Evolutionary conservation across 2,888 invertebrate genomes (phyloP).

Genomic region (Lucinisca nassula): DNA sequence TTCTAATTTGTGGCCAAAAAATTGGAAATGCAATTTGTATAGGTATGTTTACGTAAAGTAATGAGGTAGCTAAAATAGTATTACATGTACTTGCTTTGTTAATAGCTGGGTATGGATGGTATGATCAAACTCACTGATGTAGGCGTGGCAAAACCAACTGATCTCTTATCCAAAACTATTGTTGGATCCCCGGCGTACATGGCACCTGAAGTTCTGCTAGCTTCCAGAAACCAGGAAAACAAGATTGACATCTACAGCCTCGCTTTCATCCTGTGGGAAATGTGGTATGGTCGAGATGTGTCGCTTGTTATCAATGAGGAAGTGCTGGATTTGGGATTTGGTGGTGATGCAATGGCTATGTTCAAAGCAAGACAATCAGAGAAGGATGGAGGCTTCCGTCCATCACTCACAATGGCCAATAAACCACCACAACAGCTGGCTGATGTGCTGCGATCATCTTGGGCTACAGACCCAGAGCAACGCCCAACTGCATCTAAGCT

Average conservation of each 20-base stretch:
- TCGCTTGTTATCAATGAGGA: constrained; percentile 70
- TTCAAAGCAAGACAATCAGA: constrained; percentile 48
- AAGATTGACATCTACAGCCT: constrained; percentile 78
- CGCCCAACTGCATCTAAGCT: constrained; percentile 63
- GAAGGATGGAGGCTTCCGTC: constrained; percentile 72
- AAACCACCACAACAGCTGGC: constrained; percentile 73
- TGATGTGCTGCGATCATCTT: constrained; percentile 70
- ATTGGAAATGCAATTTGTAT: too few relatives aligned
- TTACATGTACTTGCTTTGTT: too few relatives aligned
- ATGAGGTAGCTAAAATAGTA: too few relatives aligned
- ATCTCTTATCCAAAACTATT: constrained; percentile 72
- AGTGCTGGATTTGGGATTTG: constrained; percentile 31
- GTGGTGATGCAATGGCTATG: constrained; percentile 54
- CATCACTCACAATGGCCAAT: constrained; percentile 68
- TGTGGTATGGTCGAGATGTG: constrained; percentile 81
- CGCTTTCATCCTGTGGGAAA: constrained; percentile 79
- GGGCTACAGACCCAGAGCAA: constrained; percentile 67
- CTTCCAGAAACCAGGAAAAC: constrained; percentile 69
- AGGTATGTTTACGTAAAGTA: too few relatives aligned
- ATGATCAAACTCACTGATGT: constrained; percentile 79
- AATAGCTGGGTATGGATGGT: constrained; percentile 14
- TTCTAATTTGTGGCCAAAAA: too few relatives aligned
- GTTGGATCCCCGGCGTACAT: constrained; percentile 80
- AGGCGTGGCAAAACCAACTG: constrained; percentile 79
- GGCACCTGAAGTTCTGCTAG: constrained; percentile 80